Conservation (phyloP, 2,797 vertebrate species). For the Avahi laniger region DNA sequence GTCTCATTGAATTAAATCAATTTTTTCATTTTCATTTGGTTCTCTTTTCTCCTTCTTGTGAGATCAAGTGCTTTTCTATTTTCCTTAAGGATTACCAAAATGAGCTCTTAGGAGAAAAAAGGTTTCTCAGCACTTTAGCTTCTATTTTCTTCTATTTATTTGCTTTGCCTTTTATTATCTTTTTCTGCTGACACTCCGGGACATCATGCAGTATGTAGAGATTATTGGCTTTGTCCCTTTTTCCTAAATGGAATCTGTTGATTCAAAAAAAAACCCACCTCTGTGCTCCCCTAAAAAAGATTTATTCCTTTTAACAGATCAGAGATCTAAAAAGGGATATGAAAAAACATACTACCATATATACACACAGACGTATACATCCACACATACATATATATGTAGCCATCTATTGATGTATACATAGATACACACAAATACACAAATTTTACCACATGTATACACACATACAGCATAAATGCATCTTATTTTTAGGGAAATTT, state of each 20-base stretch:
- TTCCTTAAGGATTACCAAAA: slow-evolving; percentile 70
- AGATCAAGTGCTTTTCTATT: slow-evolving; percentile 64
- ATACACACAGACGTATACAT: background rate
- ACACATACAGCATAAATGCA: background rate
- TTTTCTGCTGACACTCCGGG: slow-evolving; percentile 64
- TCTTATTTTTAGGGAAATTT: slow-evolving; percentile 1
- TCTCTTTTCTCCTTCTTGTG: slow-evolving; percentile 41
- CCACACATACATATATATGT: background rate
- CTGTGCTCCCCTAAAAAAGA: background rate
- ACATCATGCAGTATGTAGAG: slow-evolving; percentile 40
- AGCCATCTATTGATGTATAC: background rate
- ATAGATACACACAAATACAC: background rate
- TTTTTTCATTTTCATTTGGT: slow-evolving; percentile 62
- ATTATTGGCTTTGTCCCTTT: slow-evolving; percentile 36
- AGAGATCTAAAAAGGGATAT: background rate
- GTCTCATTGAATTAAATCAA: slow-evolving; percentile 61
- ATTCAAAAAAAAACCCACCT: background rate
- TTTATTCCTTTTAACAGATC: slow-evolving; percentile 44
- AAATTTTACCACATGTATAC: background rate
- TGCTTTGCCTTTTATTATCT: slow-evolving; percentile 67
- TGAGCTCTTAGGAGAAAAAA: slow-evolving; percentile 56
- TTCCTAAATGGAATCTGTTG: slow-evolving; percentile 32
- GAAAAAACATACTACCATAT: background rate
- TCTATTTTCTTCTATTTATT: slow-evolving; percentile 68
- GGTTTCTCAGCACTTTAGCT: slow-evolving; percentile 69